Evolutionary conservation across 92 coral and sea anemone species (phyloP), one percentile per base, ranked within the genome.

Genomic region (Pocillopora meandrina): DNA sequence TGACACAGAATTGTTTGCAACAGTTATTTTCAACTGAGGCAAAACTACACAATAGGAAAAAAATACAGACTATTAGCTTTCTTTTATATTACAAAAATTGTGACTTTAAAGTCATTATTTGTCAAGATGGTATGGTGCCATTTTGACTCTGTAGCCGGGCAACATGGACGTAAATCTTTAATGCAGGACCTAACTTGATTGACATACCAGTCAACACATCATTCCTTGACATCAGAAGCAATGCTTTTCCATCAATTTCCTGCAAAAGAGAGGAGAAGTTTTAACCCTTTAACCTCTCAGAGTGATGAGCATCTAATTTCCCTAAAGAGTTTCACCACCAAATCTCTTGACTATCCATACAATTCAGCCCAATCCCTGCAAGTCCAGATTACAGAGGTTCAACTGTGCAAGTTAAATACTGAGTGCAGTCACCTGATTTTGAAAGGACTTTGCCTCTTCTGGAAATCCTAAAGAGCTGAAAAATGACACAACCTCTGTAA

Each of bases 211-310:
- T 93, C 61, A 97, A 75, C 10, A 97, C 97, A 80, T 97, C 99
- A 62, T 96, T 97, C 65, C 99, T 88, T 33, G 99, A 94, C 99
- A 97, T 97, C 42, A 97, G 88, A 20, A 97, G 91, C 61, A 97
- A 89, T 1, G 99, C 98, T 64, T 92, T 88, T 42, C 99, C 99
- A 76, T 97, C 99, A 71, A 97, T 97, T 88, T 97, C 99, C 99
- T 97, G 10, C 56, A 35, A 88, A 88, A 70, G 55, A 11, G 62
- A 19, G 31, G 33, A 82, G 11, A 5, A 26, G 8, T 36, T 11
- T 7, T 16, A 61, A 5, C 33, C 17, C 56, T 2, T 8, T 8
- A 5, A 23, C 10, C 65, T 14, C 47, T 14, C 20, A 42, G 11
- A 56, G 9, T 61, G 23, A 79, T 47, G 10, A 82, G 52, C 8